phyloP scores from a whole-genome alignment of 37 sponge, comb jelly and placozoan species.

The Agelas oroides region DNA sequence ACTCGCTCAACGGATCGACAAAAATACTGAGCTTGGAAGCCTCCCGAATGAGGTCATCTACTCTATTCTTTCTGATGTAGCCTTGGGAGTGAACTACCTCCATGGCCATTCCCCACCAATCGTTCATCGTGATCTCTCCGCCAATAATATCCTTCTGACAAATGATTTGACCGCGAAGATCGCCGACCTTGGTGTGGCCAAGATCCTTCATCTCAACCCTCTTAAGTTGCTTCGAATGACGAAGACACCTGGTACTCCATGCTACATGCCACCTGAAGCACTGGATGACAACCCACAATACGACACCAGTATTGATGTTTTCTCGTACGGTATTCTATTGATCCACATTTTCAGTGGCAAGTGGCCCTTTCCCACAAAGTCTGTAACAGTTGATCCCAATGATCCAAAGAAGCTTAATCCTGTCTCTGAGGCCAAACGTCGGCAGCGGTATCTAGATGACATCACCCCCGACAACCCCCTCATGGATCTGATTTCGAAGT shows the following conservation, averaged over 20 bases:
- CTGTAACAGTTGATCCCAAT: background rate
- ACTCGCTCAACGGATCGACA: too few relatives aligned
- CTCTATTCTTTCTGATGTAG: too few relatives aligned
- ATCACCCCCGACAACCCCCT: background rate
- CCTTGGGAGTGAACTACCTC: conserved; percentile 1
- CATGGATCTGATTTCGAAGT: background rate
- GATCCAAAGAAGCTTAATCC: background rate
- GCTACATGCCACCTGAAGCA: too few relatives aligned
- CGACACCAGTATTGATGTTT: conserved; percentile 26
- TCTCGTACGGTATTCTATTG: conserved; percentile 52
- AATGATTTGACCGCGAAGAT: conserved; percentile 41
- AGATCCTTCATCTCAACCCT: conserved; percentile 22
- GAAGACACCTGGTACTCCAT: conserved; percentile 21
- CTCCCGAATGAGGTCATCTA: too few relatives aligned
- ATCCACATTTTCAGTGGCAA: conserved; percentile 29
- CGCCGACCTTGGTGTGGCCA: conserved; percentile 43
- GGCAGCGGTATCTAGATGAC: background rate
- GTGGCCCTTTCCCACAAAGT: conserved; percentile 25
- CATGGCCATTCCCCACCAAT: conserved; percentile 26
- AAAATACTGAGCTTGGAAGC: background rate
- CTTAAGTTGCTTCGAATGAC: background rate
- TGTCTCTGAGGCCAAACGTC: background rate
- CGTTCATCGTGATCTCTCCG: conserved; percentile 50
- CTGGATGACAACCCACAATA: conserved; percentile 1
- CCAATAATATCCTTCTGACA: conserved; percentile 47